Evolutionary conservation across 2,797 vertebrate species (phyloP).

Genomic region (Anguilla anguilla): DNA sequence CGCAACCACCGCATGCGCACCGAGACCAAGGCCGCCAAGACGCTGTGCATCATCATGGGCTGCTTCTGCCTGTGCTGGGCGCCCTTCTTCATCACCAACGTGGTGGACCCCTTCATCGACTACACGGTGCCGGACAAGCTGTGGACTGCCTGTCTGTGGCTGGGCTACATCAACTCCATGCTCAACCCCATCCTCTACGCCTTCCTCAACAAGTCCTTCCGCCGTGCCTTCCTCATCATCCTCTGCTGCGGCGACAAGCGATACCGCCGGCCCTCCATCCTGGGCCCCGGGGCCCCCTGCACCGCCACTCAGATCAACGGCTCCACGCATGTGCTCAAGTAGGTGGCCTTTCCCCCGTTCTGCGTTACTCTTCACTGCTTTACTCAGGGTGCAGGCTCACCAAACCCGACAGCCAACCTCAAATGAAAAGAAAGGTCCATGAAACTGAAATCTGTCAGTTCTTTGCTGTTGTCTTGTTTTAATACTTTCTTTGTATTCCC

Average conservation of each 20-base stretch:
- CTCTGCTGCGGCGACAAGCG: conserved; percentile 93
- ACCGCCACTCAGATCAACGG: conserved; percentile 93
- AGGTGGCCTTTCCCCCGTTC: conserved; percentile 58
- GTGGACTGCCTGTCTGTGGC: conserved; percentile 95
- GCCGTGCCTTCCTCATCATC: conserved; percentile 99
- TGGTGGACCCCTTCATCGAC: conserved; percentile 96
- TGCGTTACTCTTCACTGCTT: neutral
- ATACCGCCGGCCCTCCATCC: conserved; percentile 87
- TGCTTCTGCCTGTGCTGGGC: conserved; percentile 99
- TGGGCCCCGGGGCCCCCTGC: conserved; percentile 82
- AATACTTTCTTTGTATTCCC: too few species aligned
- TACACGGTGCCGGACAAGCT: conserved; percentile 89
- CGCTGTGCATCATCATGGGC: conserved; percentile 97
- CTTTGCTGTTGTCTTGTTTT: too few species aligned
- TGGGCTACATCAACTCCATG: conserved; percentile 99
- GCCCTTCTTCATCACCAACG: conserved; percentile 94
- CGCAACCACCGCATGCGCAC: conserved; percentile 92
- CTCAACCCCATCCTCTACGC: conserved; percentile 98
- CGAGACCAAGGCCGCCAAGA: conserved; percentile 98
- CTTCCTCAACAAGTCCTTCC: conserved; percentile 98
- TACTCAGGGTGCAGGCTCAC: neutral
- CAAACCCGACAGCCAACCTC: neutral
- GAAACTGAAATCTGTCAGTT: too few species aligned
- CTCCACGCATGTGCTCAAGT: conserved; percentile 95
- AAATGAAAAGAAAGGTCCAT: neutral